Evolutionary conservation across 2,888 invertebrate genomes (phyloP).

Genomic region (Melinaea menophilus): DNA sequence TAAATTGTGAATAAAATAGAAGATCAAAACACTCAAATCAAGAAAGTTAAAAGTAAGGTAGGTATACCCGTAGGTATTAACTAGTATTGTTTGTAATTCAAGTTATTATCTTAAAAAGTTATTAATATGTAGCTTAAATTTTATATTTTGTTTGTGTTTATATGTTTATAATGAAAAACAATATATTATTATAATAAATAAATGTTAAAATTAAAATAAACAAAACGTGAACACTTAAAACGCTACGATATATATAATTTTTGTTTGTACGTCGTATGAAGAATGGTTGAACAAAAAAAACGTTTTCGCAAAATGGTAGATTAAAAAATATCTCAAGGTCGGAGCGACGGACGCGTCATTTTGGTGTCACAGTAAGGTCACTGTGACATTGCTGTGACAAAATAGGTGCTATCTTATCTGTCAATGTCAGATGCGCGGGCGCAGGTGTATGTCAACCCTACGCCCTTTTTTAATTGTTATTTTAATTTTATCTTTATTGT

Average conservation of each 20-base stretch:
- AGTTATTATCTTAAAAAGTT: too few species aligned
- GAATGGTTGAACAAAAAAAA: constrained; percentile 39
- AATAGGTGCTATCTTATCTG: constrained; percentile 75
- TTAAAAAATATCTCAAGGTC: constrained; percentile 77
- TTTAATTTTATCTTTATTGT: too few species aligned
- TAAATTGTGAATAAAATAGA: too few species aligned
- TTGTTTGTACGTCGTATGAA: constrained; percentile 29
- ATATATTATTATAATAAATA: too few species aligned
- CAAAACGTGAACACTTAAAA: background rate
- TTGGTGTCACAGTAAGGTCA: constrained; percentile 74
- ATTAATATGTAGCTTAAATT: too few species aligned
- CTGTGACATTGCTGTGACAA: constrained; percentile 75
- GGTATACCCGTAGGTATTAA: too few species aligned
- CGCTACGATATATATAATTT: background rate
- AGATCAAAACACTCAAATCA: too few species aligned
- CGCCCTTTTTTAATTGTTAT: constrained; percentile 37
- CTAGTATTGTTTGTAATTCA: too few species aligned
- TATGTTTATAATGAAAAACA: too few species aligned
- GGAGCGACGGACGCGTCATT: constrained; percentile 59
- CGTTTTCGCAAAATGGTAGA: constrained; percentile 66
- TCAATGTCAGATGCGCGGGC: constrained; percentile 72
- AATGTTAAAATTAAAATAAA: background rate
- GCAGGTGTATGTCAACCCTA: constrained; percentile 71
- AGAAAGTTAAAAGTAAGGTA: too few species aligned
- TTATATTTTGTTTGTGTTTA: too few species aligned